Conservation (phyloP, 2,888 invertebrate genomes). For the Drosophila barbarae region DNA sequence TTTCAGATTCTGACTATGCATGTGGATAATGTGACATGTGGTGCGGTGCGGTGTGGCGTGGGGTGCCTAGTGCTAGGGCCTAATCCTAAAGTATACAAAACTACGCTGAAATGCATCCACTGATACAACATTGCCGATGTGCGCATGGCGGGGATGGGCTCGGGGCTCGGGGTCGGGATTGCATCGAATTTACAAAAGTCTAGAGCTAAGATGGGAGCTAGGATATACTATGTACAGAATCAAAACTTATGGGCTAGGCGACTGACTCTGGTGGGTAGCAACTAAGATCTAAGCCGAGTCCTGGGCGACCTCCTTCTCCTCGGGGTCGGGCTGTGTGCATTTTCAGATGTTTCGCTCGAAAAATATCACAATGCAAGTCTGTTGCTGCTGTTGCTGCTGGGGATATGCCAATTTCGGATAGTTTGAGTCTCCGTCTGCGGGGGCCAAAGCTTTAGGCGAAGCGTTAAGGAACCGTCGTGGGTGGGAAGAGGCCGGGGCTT, state of each 20-base stretch:
- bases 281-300: constrained; percentile 10
- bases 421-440: constrained; percentile 14
- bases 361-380: constrained; percentile 65
- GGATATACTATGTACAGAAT: constrained; percentile 39
- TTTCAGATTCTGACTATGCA: constrained; percentile 68
- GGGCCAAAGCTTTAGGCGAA: constrained; percentile 54
- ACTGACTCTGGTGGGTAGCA: constrained; percentile 9
- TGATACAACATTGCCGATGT: constrained; percentile 56
- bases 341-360: constrained; percentile 58
- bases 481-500: constrained; percentile 7
- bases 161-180: not conserved
- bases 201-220: constrained; percentile 2
- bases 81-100: constrained; percentile 43
- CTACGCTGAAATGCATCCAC: constrained; percentile 58
- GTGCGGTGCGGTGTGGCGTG: constrained; percentile 32
- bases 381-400: constrained; percentile 11
- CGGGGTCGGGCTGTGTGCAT: constrained; percentile 29
- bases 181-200: constrained; percentile 30
- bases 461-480: constrained; percentile 31
- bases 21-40: not conserved
- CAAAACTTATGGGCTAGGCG: constrained; percentile 28
- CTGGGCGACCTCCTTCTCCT: constrained; percentile 6
- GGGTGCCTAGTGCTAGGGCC: constrained; percentile 42
- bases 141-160: constrained; percentile 15
- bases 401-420: constrained; percentile 58